Conservation (phyloP, 2,113 vertebrate genomes). For the Cyanoderma ruficeps region DNA sequence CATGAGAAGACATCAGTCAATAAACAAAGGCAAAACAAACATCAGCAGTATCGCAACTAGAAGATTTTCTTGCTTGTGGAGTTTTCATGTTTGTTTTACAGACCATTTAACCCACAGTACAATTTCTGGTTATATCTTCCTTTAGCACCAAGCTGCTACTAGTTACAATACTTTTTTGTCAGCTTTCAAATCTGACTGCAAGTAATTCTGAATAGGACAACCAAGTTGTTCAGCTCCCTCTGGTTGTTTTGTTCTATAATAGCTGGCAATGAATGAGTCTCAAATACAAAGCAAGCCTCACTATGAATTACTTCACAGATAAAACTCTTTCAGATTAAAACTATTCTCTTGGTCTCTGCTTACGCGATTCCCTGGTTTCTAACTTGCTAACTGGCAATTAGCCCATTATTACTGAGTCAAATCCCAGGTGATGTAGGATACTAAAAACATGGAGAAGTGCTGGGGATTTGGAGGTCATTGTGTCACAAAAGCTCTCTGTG, state of each 20-base stretch:
- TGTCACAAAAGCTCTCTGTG: neutral
- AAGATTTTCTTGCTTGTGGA: neutral
- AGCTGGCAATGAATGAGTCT: neutral
- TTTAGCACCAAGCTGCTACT: neutral
- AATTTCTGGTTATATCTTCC: neutral
- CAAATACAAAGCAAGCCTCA: neutral
- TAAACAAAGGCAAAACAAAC: neutral
- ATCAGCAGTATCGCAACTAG: neutral
- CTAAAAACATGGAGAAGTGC: fast-evolving
- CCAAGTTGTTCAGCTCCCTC: conserved; percentile 16
- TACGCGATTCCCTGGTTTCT: neutral
- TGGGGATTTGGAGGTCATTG: neutral
- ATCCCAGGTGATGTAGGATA: neutral
- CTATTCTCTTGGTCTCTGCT: neutral
- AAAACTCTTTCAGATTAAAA: neutral
- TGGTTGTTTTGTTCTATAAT: neutral
- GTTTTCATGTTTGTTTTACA: neutral
- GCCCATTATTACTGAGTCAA: neutral
- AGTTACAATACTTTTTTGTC: conserved; percentile 5
- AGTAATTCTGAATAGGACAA: neutral
- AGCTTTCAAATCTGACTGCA: conserved; percentile 12
- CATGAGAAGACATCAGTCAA: neutral
- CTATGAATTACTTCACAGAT: neutral
- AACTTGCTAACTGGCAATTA: neutral
- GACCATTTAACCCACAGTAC: neutral